Conservation (phyloP, 2,113 vertebrate species). For the Uropsilus gracilis region DNA sequence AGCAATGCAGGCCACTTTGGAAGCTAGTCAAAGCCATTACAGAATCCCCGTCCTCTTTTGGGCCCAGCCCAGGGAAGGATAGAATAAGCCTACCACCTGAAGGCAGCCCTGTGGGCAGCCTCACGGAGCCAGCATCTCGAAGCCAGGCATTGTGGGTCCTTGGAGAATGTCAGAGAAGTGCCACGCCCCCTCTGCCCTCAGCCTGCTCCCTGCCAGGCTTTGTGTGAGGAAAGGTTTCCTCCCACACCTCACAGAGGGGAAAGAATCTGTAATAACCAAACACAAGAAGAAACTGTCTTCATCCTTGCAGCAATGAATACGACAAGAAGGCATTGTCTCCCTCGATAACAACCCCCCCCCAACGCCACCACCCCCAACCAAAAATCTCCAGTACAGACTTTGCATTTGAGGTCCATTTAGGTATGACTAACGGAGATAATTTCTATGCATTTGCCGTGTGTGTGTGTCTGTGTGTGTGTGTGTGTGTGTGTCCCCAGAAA, state of each 20-base stretch:
- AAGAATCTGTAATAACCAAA: neutral
- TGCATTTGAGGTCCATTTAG: neutral
- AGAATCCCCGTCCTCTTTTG: neutral
- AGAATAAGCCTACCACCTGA: conserved; percentile 11
- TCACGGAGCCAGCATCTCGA: neutral
- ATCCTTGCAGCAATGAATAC: neutral
- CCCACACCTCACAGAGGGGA: neutral
- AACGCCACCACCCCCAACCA: too few species aligned
- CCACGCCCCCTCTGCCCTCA: neutral
- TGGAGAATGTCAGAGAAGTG: neutral
- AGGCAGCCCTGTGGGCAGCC: neutral
- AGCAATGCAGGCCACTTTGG: neutral
- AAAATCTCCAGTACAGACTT: neutral
- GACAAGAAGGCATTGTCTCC: neutral
- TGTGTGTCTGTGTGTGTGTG: neutral
- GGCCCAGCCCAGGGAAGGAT: neutral
- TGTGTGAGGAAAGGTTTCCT: neutral
- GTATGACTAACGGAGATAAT: neutral
- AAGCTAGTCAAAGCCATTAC: neutral
- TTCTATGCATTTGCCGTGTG: neutral
- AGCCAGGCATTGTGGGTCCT: too few species aligned
- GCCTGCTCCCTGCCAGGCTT: neutral
- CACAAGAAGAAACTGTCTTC: neutral
- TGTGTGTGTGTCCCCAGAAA: conserved; percentile 20
- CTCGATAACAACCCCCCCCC: neutral